A percentile compares a stretch with the other conserved stretches of the same genome.
Conservation (phyloP, 2,888 invertebrate species). For the Andrena haemorrhoa region DNA sequence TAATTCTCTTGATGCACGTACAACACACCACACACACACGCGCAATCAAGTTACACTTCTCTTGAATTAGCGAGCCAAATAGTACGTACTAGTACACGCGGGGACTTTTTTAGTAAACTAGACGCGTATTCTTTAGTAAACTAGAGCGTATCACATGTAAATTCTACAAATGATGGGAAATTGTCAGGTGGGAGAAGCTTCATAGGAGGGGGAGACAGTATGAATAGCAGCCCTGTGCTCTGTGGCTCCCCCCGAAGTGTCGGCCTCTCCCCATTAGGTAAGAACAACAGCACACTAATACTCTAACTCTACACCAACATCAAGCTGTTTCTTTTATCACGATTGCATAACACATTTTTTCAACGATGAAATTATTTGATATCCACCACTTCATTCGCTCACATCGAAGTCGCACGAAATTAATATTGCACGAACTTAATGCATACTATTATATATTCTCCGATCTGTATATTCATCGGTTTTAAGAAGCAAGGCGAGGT, state of each 20-base stretch:
- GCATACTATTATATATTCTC: slow-evolving; percentile 15
- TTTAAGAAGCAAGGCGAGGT: slow-evolving; percentile 49
- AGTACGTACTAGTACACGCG: slow-evolving; percentile 28
- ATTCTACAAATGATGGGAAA: slow-evolving; percentile 76
- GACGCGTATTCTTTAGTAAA: slow-evolving; percentile 10
- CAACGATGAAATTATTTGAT: slow-evolving; percentile 13
- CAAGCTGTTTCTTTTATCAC: slow-evolving; percentile 19
- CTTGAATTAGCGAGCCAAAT: slow-evolving; percentile 21
- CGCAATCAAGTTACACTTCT: not conserved
- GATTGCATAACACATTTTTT: slow-evolving; percentile 16
- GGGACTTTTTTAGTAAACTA: slow-evolving; percentile 13
- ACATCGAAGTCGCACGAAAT: slow-evolving; percentile 53
- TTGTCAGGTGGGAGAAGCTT: slow-evolving; percentile 83
- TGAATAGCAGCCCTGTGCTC: slow-evolving; percentile 86
- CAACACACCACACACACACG: slow-evolving; percentile 24
- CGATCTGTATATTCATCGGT: slow-evolving; percentile 33
- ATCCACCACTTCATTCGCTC: slow-evolving; percentile 25
- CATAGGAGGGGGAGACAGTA: slow-evolving; percentile 85
- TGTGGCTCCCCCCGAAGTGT: slow-evolving; percentile 87
- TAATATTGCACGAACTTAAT: slow-evolving; percentile 62
- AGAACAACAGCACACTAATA: slow-evolving; percentile 74
- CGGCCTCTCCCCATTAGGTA: slow-evolving; percentile 87
- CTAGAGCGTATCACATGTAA: slow-evolving; percentile 60
- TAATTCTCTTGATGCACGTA: slow-evolving; percentile 48
- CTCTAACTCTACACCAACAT: slow-evolving; percentile 45